Percentiles rank a stretch among this genome's conserved stretches.
Evolutionary conservation across 2,888 invertebrate species (phyloP).

Genomic region (Helobdella robusta): DNA sequence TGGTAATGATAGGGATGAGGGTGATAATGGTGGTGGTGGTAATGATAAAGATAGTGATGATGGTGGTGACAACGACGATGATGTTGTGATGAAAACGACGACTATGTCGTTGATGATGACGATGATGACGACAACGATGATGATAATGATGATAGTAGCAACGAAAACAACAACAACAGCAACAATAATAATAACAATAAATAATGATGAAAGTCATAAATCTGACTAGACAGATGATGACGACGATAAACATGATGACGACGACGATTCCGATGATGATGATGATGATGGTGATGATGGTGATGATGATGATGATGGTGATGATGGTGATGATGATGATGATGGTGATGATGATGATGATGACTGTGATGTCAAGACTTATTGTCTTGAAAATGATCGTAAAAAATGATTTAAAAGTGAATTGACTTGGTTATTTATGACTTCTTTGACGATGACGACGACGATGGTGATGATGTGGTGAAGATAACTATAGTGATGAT

Average conservation of each 20-base stretch:
- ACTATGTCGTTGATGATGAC: no score
- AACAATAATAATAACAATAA: no score
- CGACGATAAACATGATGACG: neutral
- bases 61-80: no score
- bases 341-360: constrained; percentile 3
- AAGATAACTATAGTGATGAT: constrained; percentile 1
- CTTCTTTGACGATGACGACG: neutral
- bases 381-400: neutral
- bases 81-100: no score
- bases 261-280: neutral
- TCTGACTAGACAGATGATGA: no score
- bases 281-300: constrained; percentile 3
- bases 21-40: no score
- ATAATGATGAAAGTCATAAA: no score
- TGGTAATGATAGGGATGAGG: no score
- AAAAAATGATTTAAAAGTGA: neutral
- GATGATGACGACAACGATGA: no score
- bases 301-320: constrained; percentile 3
- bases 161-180: no score
- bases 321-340: constrained; percentile 3
- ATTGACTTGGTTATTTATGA: neutral
- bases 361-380: neutral
- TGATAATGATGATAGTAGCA: no score
- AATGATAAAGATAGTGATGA: no score
- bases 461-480: neutral